Base-by-base conservation (phyloP, 2,113 vertebrate species). In the Acanthochromis polyacanthus region DNA sequence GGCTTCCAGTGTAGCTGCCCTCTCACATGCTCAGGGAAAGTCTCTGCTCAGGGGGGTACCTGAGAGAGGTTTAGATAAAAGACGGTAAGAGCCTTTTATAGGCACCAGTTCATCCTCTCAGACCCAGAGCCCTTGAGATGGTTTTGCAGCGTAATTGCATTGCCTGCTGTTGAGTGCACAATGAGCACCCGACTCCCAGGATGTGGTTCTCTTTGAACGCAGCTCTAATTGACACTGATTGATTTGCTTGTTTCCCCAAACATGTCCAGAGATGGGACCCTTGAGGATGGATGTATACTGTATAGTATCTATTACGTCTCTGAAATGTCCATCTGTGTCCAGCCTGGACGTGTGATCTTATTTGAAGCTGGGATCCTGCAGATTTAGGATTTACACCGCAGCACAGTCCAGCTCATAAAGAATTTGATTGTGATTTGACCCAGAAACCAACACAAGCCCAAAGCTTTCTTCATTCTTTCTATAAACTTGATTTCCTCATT, bases 171-270 rank as follows among this genome's bases (percentile, higher is more conserved):
- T 94, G 86, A 88, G 90, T 89, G 91, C 78, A 76, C 70, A 77
- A 68, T 36, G 57, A 87, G 82, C 19, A 80, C 75, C 86, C 74
- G 89, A 81, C 87, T 91, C 90, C 51, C 91, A 91, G 93, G 92
- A 93, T 92, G 92, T 92, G 91, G 88, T 79, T 86, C 51, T 65
- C 92, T 94, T 93, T 91, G 86, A 94, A 85, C 73, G 16, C 67
- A 71, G 77, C 83, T 85, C 83, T 94, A 95, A 95, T 93, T 94
- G 94, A 95, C 93, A 90, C 84, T 87, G 94, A 95, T 95, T 93
- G 95, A 95, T 95, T 88, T 89, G 81, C 82, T 87, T 77, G 76
- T 88, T 93, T 91, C 75, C 75, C 71, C 60, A 88, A 92, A 93
- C 87, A 82, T 82, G 67, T 83, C 87, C 81, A 83, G 84, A 83